These are phyloP conservation scores for Chelon auratus DNA, from an alignment of 2,797 vertebrate species.

Conservation along the genomic window DNA sequence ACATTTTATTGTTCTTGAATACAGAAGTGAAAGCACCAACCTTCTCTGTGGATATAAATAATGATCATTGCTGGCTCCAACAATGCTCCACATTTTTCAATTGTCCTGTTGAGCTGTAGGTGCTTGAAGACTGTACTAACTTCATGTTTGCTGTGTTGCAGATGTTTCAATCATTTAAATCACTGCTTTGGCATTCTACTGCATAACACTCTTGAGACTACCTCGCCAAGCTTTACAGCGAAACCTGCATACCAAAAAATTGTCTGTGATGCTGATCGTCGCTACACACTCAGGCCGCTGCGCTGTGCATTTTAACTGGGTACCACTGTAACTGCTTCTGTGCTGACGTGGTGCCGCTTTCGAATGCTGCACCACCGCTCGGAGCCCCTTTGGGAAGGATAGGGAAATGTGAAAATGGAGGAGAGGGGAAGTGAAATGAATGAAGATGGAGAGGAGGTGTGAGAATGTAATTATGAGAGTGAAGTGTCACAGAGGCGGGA, in stretches of 20 bases:
- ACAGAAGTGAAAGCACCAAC: slow-evolving; percentile 24
- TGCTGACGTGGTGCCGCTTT: slow-evolving; percentile 39
- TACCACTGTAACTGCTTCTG: slow-evolving; percentile 40
- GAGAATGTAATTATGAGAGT: slow-evolving; percentile 65
- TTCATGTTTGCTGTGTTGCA: slow-evolving; percentile 16
- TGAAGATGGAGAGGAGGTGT: slow-evolving; percentile 55
- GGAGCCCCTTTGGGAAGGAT: slow-evolving; percentile 45
- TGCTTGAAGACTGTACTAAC: slow-evolving; percentile 15
- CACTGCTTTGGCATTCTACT: slow-evolving; percentile 30
- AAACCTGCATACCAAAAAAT: slow-evolving; percentile 33
- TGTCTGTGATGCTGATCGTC: slow-evolving; percentile 46
- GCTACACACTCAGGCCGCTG: slow-evolving; percentile 29
- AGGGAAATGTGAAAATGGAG: slow-evolving; percentile 40
- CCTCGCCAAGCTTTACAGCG: slow-evolving; percentile 37
- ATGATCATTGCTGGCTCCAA: slow-evolving; percentile 40
- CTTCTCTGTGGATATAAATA: slow-evolving; percentile 44
- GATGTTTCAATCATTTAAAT: slow-evolving; percentile 59
- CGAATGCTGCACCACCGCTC: slow-evolving; percentile 49
- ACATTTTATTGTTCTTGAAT: slow-evolving; percentile 46
- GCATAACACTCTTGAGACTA: slow-evolving; percentile 25
- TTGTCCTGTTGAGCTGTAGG: slow-evolving; percentile 14
- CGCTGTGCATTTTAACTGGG: slow-evolving; percentile 55
- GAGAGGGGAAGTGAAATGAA: slow-evolving; percentile 52
- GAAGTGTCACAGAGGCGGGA: slow-evolving; percentile 46
- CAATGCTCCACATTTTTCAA: slow-evolving; percentile 26